These are phyloP conservation scores for Ctena decussata DNA, from an alignment of 2,888 invertebrate species.

Conservation along the genomic window DNA sequence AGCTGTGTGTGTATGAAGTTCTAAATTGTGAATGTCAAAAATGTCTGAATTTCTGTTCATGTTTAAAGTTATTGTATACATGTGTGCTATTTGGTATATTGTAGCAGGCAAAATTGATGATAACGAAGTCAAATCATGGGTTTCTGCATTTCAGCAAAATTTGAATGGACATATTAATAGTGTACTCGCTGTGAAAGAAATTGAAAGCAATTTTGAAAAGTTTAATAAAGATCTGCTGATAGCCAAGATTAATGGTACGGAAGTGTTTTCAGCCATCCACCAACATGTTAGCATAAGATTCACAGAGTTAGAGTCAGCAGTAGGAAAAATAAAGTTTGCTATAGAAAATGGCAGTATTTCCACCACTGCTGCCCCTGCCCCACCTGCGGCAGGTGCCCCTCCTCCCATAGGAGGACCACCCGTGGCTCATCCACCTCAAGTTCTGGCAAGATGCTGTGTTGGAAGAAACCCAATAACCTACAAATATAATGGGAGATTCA, in stretches of 20 bases:
- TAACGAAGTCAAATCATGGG: constrained; percentile 22
- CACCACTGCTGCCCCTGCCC: not conserved
- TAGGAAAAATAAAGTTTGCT: constrained; percentile 31
- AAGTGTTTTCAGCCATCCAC: constrained; percentile 37
- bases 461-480: constrained; percentile 10
- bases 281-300: constrained; percentile 37
- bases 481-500: constrained; percentile 36
- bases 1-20: too few relatives aligned
- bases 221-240: constrained; percentile 36
- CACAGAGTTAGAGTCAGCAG: constrained; percentile 38
- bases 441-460: constrained; percentile 33
- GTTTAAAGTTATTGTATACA: not conserved
- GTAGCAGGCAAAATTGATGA: constrained; percentile 16
- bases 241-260: constrained; percentile 34
- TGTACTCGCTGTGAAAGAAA: constrained; percentile 28
- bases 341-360: constrained; percentile 26
- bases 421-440: not conserved
- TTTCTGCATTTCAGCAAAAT: constrained; percentile 31
- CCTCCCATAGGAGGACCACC: not conserved
- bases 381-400: not conserved
- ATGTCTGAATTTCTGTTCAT: not conserved
- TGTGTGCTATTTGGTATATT: not conserved
- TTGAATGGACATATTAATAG: constrained; percentile 47
- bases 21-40: too few relatives aligned
- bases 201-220: constrained; percentile 38